phyloP scores from a whole-genome alignment of 2,113 vertebrate genomes.

The Rostratula benghalensis region DNA sequence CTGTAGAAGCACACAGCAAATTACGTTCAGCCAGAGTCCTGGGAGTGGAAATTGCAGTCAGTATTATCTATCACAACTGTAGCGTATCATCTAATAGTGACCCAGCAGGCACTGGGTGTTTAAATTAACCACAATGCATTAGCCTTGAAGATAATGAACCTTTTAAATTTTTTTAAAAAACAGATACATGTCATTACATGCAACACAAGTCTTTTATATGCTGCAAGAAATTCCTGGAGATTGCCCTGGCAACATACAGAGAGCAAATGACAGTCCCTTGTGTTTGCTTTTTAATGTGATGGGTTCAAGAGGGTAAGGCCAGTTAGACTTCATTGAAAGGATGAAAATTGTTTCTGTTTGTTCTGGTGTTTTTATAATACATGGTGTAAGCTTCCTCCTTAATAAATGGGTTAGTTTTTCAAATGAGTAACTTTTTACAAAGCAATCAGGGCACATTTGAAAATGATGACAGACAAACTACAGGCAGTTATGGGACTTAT shows the following conservation, averaged over 20 bases:
- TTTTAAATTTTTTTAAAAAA: neutral
- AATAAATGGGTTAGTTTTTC: slow-evolving; percentile 42
- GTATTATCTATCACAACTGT: neutral
- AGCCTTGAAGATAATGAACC: neutral
- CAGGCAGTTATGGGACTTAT: neutral
- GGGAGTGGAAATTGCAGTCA: neutral
- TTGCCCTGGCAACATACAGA: neutral
- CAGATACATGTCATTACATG: neutral
- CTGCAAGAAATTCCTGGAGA: neutral
- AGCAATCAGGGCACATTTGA: neutral
- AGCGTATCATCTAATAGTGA: neutral
- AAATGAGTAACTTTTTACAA: neutral
- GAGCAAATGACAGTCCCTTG: neutral
- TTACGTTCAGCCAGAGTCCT: neutral
- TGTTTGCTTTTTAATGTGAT: neutral
- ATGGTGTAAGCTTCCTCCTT: neutral
- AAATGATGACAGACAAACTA: slow-evolving; percentile 33
- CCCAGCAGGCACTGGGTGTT: neutral
- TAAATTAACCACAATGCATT: neutral
- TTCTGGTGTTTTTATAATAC: neutral
- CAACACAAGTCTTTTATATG: neutral
- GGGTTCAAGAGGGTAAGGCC: neutral
- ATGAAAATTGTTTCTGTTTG: neutral
- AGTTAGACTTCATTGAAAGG: neutral
- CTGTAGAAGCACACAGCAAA: neutral